Evolutionary conservation across 2,797 vertebrate species (phyloP), one percentile per base, ranked within the genome.

Genomic region (Pyrocephalus nanus): DNA sequence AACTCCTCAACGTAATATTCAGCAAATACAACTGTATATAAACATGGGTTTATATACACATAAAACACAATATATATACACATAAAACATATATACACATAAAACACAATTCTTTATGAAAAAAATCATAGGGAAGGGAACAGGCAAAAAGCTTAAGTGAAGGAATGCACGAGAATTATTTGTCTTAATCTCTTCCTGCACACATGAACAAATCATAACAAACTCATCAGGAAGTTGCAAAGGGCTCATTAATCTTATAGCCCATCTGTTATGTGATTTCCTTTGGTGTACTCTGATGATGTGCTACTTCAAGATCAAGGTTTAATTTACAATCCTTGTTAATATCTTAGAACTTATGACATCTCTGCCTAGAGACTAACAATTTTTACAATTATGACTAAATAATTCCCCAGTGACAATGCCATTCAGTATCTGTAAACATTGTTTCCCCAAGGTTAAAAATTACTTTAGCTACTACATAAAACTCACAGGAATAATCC

Each of bases 221-320:
- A 95, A 93, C 61, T 85, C 92, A 78, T 88, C 90, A 94, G 92
- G 91, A 96, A 94, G 74, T n/a, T 70, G 60, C 0, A 0, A 90
- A 6, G 54, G 74, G 76, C 86, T 90, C 76, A 57, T 90, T 92
- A 90, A 95, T 95, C 94, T 95, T 92, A 78, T 3, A 70, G 79
- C 38, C 69, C 83, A 93, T 85, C 94, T 96, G 92, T 90, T 94
- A 79, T 72, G 86, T 89, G 79, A 79, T 82, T 95, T 95, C 88
- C 90, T 90, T 67, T 18, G 4, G 34, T 42, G n/a, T 50, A 86
- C 32, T 73, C 66, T 50, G 66, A 90, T 64, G 47, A 92, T 66
- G 40, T 66, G 27, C 67, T 79, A 38, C 48, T 81, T 88, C 55
- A 62, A 79, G 69, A 94, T 58, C 69, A 79, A 64, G 42, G 27